Conservation (phyloP, 2,888 invertebrate genomes). For the Lottia gigantea region DNA sequence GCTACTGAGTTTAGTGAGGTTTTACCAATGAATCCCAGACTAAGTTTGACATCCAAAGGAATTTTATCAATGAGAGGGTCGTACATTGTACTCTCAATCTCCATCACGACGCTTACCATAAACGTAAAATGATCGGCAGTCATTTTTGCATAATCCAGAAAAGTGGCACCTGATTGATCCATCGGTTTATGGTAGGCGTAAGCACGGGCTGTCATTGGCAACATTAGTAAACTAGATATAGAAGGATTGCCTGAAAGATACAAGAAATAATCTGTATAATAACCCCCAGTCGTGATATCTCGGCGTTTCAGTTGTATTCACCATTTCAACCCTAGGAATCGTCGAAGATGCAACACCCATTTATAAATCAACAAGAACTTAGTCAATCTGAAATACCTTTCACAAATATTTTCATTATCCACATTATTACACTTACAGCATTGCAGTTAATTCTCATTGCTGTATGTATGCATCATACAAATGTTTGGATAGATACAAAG, state of each 20-base stretch:
- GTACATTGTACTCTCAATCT: slow-evolving; percentile 35
- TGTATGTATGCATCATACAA: too few relatives aligned
- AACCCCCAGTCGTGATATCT: too few relatives aligned
- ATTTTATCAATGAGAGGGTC: slow-evolving; percentile 32
- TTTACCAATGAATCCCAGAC: slow-evolving; percentile 45
- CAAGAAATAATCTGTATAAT: too few relatives aligned
- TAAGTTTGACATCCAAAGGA: slow-evolving; percentile 37
- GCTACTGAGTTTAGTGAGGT: slow-evolving; percentile 41
- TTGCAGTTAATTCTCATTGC: too few relatives aligned
- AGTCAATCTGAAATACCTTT: too few relatives aligned
- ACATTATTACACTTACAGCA: too few relatives aligned
- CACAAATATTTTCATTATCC: too few relatives aligned
- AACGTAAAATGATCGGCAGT: slow-evolving; percentile 43
- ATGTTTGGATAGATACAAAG: too few relatives aligned
- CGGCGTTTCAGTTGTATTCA: too few relatives aligned
- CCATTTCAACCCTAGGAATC: too few relatives aligned
- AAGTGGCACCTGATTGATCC: slow-evolving; percentile 37
- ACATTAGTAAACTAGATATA: slow-evolving; percentile 33
- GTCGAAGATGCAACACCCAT: too few relatives aligned
- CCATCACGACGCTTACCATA: slow-evolving; percentile 38
- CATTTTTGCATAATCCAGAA: slow-evolving; percentile 41
- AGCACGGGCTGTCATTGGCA: slow-evolving; percentile 37
- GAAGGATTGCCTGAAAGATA: slow-evolving; percentile 17
- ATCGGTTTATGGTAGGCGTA: slow-evolving; percentile 40
- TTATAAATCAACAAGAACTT: too few relatives aligned